Conservation (phyloP, 1,140 invertebrate genomes). For the Brachionus plicatilis region DNA sequence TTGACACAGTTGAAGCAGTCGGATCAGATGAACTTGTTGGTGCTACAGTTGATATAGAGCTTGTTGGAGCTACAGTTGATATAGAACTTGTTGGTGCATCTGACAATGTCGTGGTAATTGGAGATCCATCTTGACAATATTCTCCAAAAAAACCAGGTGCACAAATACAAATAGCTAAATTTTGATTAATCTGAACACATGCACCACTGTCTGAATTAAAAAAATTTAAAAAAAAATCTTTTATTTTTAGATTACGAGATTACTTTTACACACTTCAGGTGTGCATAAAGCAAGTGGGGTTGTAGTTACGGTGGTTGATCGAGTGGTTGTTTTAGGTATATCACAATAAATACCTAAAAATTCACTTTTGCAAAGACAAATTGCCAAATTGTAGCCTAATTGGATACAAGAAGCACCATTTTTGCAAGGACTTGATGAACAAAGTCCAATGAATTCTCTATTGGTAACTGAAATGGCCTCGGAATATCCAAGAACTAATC, state of each 20-base stretch:
- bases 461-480: neutral
- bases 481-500: neutral
- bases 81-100: neutral
- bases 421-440: neutral
- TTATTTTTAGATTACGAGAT: neutral
- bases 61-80: neutral
- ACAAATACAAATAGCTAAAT: neutral
- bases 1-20: neutral
- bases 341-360: neutral
- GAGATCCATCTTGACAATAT: neutral
- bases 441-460: neutral
- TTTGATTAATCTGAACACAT: neutral
- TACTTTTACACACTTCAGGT: neutral
- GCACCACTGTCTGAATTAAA: neutral
- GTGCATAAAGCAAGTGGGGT: neutral
- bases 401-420: neutral
- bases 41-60: too few species aligned
- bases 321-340: neutral
- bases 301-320: neutral
- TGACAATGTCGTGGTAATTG: neutral
- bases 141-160: neutral
- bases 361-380: neutral
- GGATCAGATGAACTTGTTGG: neutral
- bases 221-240: neutral
- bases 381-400: conserved; percentile 29